phyloP scores from a whole-genome alignment of 1,140 invertebrate genomes.

The Drosophila mauritiana region DNA sequence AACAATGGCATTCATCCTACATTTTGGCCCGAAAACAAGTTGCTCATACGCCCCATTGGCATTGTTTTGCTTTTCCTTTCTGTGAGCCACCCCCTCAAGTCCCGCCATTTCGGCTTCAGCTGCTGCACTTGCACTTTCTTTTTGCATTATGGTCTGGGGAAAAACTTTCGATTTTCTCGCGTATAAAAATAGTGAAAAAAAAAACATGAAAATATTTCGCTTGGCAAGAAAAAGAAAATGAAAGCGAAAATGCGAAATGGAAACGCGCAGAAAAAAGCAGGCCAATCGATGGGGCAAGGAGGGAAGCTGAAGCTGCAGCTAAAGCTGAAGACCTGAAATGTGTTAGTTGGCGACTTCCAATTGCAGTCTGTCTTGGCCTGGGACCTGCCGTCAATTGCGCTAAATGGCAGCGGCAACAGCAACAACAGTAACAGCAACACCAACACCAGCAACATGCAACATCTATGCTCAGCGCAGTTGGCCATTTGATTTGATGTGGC shows the following conservation, averaged over 20 bases:
- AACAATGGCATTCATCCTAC: constrained; percentile 79
- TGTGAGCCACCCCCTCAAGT: constrained; percentile 29
- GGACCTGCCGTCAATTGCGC: constrained; percentile 37
- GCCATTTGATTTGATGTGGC: constrained; percentile 56
- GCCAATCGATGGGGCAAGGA: constrained; percentile 4
- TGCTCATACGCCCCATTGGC: constrained; percentile 79
- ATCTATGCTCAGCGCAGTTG: constrained; percentile 35
- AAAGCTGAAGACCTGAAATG: constrained; percentile 22
- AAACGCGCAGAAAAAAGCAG: constrained; percentile 42
- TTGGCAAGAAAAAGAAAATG: constrained; percentile 80
- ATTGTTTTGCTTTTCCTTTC: constrained; percentile 75
- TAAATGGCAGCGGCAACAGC: constrained; percentile 46
- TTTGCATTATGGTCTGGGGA: constrained; percentile 84
- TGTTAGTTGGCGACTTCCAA: constrained; percentile 53
- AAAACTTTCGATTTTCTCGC: constrained; percentile 85
- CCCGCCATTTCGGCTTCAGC: constrained; percentile 46
- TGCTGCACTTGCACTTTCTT: constrained; percentile 84
- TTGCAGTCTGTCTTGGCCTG: constrained; percentile 27
- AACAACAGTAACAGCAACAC: not conserved
- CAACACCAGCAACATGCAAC: constrained; percentile 13
- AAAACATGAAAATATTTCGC: constrained; percentile 52
- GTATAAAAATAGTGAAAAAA: constrained; percentile 43
- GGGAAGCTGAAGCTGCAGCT: constrained; percentile 25
- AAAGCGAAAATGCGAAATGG: constrained; percentile 79
- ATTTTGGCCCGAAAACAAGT: constrained; percentile 79